Conservation (phyloP, 2,797 vertebrate species). For the Streptopelia turtur region DNA sequence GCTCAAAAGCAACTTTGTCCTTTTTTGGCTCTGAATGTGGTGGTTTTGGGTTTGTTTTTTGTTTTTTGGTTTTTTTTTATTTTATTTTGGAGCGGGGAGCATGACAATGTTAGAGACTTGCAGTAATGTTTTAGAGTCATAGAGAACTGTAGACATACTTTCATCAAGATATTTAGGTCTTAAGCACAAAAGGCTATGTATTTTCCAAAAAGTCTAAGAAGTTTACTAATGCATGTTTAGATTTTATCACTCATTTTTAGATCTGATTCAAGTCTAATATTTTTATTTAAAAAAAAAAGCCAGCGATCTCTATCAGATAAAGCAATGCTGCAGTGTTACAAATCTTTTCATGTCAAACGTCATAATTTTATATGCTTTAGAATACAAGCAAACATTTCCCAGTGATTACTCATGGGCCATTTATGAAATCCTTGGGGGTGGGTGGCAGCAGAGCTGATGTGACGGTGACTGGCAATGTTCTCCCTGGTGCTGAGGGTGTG, state of each 20-base stretch:
- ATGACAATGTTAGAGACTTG: not conserved
- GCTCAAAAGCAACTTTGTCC: not conserved
- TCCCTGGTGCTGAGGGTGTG: not conserved
- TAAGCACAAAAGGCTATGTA: not conserved
- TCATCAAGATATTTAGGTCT: not conserved
- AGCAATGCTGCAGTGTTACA: not conserved
- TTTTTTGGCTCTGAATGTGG: not conserved
- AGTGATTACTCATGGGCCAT: not conserved
- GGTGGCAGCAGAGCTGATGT: not conserved
- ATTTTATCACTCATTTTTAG: not conserved
- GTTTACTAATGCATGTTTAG: not conserved
- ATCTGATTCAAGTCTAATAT: not conserved
- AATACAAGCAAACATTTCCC: not conserved
- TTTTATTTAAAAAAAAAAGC: not conserved
- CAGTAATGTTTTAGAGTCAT: not conserved
- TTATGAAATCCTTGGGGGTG: not conserved
- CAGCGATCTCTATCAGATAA: not conserved
- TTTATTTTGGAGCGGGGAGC: rapidly evolving
- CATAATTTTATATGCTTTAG: not conserved
- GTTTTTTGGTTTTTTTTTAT: not conserved
- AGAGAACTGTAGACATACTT: not conserved
- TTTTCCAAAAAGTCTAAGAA: not conserved
- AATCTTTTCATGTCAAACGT: not conserved
- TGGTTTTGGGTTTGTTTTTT: too few species aligned
- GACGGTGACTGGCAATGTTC: not conserved